Conservation (phyloP, 2,888 invertebrate species). For the Lepas anatifera region DNA sequence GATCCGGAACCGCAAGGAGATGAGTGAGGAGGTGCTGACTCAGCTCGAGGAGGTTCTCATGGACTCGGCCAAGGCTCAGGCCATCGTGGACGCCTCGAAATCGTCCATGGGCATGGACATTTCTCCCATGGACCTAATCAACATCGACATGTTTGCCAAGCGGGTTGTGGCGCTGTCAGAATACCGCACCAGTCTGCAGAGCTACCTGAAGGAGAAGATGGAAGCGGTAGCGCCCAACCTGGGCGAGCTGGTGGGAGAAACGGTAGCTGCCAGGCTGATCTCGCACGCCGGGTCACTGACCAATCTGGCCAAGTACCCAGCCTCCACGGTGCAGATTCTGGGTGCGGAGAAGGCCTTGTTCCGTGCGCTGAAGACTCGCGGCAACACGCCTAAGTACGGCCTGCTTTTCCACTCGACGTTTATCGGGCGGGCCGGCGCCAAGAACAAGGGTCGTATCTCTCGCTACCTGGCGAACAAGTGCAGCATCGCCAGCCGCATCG, state of each 20-base stretch:
- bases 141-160: conserved; percentile 86
- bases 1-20: conserved; percentile 76
- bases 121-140: conserved; percentile 82
- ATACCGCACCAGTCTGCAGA: conserved; percentile 58
- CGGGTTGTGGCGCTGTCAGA: conserved; percentile 80
- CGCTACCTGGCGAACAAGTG: conserved; percentile 98
- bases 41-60: conserved; percentile 73
- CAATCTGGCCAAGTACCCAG: conserved; percentile 95
- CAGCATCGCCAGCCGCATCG: conserved; percentile 93
- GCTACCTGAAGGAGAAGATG: conserved; percentile 90
- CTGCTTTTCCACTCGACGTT: conserved; percentile 94
- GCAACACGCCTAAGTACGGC: conserved; percentile 97
- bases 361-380: conserved; percentile 81
- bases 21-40: conserved; percentile 67
- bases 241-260: conserved; percentile 86
- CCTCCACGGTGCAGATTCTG: conserved; percentile 95
- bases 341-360: conserved; percentile 98
- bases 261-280: conserved; percentile 93
- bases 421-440: conserved; percentile 85
- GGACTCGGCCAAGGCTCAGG: conserved; percentile 77
- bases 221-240: conserved; percentile 86
- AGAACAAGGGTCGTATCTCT: conserved; percentile 95
- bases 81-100: conserved; percentile 80
- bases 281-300: conserved; percentile 97
- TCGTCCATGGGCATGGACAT: conserved; percentile 99